A percentile compares a stretch with the other conserved stretches of the same genome.
These are phyloP conservation scores for Psophia crepitans DNA, from an alignment of 2,113 vertebrate genomes.

Conservation along the genomic window DNA sequence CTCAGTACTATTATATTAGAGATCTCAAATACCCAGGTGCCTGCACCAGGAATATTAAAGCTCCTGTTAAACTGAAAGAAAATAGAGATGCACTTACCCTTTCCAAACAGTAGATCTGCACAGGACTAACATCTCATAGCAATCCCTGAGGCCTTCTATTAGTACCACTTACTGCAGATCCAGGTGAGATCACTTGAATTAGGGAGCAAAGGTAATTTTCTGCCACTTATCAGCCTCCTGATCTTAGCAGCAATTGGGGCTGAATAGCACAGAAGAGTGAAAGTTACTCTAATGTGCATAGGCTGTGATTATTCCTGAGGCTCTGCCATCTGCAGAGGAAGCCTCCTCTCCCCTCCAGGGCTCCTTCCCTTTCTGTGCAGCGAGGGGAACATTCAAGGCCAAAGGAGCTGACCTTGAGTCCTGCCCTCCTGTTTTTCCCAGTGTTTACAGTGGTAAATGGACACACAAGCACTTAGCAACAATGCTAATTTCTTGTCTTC, in stretches of 20 bases:
- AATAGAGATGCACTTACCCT: neutral
- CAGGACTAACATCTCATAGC: neutral
- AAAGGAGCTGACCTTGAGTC: neutral
- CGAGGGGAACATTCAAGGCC: neutral
- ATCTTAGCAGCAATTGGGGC: neutral
- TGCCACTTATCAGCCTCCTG: neutral
- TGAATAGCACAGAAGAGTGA: neutral
- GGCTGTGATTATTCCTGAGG: neutral
- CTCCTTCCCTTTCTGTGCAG: neutral
- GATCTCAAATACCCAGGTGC: neutral
- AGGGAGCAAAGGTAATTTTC: neutral
- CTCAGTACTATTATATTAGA: neutral
- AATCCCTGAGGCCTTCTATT: neutral
- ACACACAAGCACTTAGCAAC: neutral
- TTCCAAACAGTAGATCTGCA: neutral
- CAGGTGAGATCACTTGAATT: constrained; percentile 6
- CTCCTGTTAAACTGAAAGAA: neutral
- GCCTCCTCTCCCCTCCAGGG: neutral
- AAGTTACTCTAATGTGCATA: neutral
- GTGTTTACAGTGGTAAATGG: neutral
- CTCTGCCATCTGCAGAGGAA: neutral
- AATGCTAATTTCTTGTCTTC: neutral
- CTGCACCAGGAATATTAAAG: neutral
- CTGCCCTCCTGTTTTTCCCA: neutral
- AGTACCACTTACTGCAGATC: neutral